A percentile compares a stretch with the other conserved stretches of the same genome.
These are phyloP conservation scores for Eunapius fragilis DNA, from an alignment of 37 sponge, comb jelly and placozoan genomes.

Conservation along the genomic window DNA sequence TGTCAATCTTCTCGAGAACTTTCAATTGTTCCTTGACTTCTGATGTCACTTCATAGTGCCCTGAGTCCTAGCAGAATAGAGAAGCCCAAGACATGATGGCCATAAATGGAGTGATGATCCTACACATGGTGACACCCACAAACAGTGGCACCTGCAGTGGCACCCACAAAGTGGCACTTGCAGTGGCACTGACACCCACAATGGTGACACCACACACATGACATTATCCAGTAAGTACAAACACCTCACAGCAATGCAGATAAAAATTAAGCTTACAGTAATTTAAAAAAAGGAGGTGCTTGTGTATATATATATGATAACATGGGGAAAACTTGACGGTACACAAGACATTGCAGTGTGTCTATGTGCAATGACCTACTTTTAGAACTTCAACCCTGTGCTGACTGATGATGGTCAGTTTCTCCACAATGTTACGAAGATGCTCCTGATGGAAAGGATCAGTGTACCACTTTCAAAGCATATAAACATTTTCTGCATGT, in stretches of 20 bases:
- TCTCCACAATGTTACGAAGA: slow-evolving; percentile 62
- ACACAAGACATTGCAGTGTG: too few relatives aligned
- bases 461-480: too few relatives aligned
- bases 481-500: too few relatives aligned
- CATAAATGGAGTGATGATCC: background rate
- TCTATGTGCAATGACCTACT: slow-evolving; percentile 25
- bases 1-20: slow-evolving; percentile 76
- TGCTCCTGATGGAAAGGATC: slow-evolving; percentile 46
- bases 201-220: too few relatives aligned
- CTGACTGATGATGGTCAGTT: slow-evolving; percentile 67
- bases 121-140: background rate
- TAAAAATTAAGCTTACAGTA: too few relatives aligned
- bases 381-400: slow-evolving; percentile 73
- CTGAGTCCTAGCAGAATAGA: slow-evolving; percentile 66
- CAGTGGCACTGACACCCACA: too few relatives aligned
- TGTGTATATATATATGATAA: background rate
- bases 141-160: background rate
- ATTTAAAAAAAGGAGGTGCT: too few relatives aligned
- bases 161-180: background rate
- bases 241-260: too few relatives aligned
- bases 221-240: too few relatives aligned
- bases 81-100: background rate
- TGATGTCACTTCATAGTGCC: slow-evolving; percentile 32
- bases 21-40: slow-evolving; percentile 67
- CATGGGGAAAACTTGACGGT: too few relatives aligned